Evolutionary conservation across 2,797 vertebrate genomes (phyloP), one percentile per base, ranked within the genome.

Genomic region (Hyperoplus immaculatus): DNA sequence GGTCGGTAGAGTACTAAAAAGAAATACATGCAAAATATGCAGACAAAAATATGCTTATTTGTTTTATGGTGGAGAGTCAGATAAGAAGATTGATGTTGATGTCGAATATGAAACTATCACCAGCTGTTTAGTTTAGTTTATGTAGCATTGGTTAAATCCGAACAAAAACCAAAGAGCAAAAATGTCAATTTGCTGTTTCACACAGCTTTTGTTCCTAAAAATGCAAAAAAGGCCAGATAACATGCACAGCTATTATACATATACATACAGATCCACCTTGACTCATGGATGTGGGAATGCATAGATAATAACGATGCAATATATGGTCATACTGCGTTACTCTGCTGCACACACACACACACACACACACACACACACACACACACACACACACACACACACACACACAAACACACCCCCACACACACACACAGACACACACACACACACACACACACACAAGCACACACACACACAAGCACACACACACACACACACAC

Each of bases 301-400:
- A 60, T 16, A 47, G 6, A 58, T 54, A 46, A 55, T 55, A 50
- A 60, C 64, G 18, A 53, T 67, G 47, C 16, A 50, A 59, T 11
- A 42, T 21, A 6, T 51, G 3, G 54, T 68, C 45, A 42, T 38
- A 61, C 50, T 45, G 6, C 9, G 60, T 8, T 62, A 41, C 56
- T 49, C 43, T 65, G 43, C 29, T 61, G 39, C 29, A 29, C 29
- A 53, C 21, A 14, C 29, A 18, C 9, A 58, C 7, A 59, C 56
- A 16, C 21, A 21, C 21, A 21, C 21, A 21, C 21, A 21, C 21
- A 21, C 21, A 21, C 21, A 21, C 21, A 21, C 21, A 21, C 21
- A 21, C 21, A 21, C 29, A 29, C 29, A 53, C 21, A 14, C 29
- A 18, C 9, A 59, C 3, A 59, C 38, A n/a, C 29, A 29, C 29